phyloP scores from a whole-genome alignment of 1,140 invertebrate genomes.

The Monochamus saltuarius region DNA sequence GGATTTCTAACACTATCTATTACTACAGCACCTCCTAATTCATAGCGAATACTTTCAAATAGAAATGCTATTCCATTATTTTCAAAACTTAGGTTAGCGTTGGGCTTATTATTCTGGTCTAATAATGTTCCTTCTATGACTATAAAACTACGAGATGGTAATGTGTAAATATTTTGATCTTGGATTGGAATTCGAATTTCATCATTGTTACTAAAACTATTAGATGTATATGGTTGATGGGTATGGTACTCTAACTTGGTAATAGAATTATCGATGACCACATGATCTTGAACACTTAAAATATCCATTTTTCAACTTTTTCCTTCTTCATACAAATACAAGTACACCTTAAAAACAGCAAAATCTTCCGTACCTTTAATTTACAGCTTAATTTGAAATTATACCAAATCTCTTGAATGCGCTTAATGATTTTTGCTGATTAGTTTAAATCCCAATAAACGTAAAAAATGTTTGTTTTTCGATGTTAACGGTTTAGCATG shows the following conservation, averaged over 20 bases:
- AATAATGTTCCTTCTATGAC: not conserved
- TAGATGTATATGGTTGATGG: conserved; percentile 23
- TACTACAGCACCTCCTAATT: too few relatives aligned
- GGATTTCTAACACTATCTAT: too few relatives aligned
- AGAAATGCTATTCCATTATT: too few relatives aligned
- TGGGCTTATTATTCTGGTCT: too few relatives aligned
- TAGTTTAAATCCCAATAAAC: conserved; percentile 1
- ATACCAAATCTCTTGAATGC: conserved; percentile 1
- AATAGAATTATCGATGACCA: conserved; percentile 17
- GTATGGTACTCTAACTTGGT: conserved; percentile 22
- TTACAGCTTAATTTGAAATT: not conserved
- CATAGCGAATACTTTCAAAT: too few relatives aligned
- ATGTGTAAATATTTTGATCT: conserved; percentile 32
- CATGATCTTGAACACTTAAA: not conserved
- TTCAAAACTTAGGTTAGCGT: too few relatives aligned
- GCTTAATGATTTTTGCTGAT: not conserved
- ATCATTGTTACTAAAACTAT: conserved; percentile 28
- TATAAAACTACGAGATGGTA: conserved; percentile 27
- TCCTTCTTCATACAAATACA: too few relatives aligned
- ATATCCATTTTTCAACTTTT: too few relatives aligned
- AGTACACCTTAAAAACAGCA: too few relatives aligned
- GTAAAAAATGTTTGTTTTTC: not conserved
- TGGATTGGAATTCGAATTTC: conserved; percentile 37
- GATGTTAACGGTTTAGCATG: not conserved
- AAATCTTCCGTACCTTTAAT: too few relatives aligned